Conservation (phyloP, 2,113 vertebrate genomes). For the Chloroceryle aenea region DNA sequence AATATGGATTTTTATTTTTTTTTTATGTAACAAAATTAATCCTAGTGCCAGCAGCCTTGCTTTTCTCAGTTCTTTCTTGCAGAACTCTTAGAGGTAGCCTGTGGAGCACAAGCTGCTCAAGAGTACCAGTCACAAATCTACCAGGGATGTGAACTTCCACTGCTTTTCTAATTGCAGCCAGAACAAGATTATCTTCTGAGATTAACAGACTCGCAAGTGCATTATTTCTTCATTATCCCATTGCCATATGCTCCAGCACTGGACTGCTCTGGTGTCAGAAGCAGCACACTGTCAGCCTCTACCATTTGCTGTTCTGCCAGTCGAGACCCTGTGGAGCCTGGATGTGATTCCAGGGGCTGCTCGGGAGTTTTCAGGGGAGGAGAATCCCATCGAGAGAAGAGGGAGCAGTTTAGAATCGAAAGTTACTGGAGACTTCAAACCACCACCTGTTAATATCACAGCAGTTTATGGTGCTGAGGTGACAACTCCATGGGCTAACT, state of each 20-base stretch:
- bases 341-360: background rate
- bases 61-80: background rate
- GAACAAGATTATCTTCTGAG: background rate
- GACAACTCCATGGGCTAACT: rapidly evolving
- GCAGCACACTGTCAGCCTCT: background rate
- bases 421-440: background rate
- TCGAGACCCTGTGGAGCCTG: background rate
- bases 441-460: rapidly evolving
- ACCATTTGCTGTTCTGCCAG: background rate
- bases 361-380: background rate
- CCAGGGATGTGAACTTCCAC: background rate
- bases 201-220: background rate
- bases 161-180: background rate
- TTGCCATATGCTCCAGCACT: background rate
- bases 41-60: background rate
- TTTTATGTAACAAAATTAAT: background rate
- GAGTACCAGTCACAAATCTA: background rate
- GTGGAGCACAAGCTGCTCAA: background rate
- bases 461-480: rapidly evolving
- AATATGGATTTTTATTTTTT: background rate
- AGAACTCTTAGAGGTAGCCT: background rate
- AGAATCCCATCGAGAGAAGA: background rate
- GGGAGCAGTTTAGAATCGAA: background rate
- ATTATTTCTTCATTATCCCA: background rate
- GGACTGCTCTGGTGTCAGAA: background rate